These are phyloP conservation scores for Drosophila miranda DNA, from an alignment of 1,140 invertebrate genomes.

Conservation along the genomic window DNA sequence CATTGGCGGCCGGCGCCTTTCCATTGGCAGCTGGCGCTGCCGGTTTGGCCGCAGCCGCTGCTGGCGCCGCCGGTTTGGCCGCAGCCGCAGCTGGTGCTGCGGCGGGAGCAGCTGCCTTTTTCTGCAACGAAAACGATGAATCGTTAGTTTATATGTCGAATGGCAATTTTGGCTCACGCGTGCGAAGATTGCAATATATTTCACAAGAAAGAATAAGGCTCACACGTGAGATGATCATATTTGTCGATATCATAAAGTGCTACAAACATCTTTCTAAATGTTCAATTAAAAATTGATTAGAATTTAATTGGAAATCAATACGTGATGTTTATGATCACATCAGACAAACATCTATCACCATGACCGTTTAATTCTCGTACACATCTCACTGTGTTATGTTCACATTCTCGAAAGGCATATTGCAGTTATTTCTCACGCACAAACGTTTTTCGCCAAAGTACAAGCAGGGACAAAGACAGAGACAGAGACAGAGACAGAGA, in stretches of 20 bases:
- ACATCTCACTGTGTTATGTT: too few relatives aligned
- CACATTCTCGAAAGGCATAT: neutral
- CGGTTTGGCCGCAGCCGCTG: conserved; percentile 45
- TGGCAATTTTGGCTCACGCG: too few relatives aligned
- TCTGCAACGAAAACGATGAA: conserved; percentile 39
- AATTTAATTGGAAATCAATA: too few relatives aligned
- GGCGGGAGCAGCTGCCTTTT: conserved; percentile 58
- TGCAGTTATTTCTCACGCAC: neutral
- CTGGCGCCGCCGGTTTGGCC: conserved; percentile 27
- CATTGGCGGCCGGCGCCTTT: conserved; percentile 56
- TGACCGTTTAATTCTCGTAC: too few relatives aligned
- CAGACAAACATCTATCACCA: too few relatives aligned
- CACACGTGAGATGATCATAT: too few relatives aligned
- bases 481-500: conserved; percentile 56
- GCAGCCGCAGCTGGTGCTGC: conserved; percentile 48
- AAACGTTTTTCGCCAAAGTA: neutral
- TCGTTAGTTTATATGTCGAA: neutral
- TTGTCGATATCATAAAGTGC: too few relatives aligned
- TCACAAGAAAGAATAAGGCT: too few relatives aligned
- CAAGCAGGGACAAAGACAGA: conserved; percentile 26
- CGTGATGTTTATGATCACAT: too few relatives aligned
- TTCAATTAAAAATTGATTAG: too few relatives aligned
- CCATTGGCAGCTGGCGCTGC: conserved; percentile 50
- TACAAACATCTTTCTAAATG: too few relatives aligned
- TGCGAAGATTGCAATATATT: conserved; percentile 8